These are phyloP conservation scores for Apistogramma diplotaenia DNA, from an alignment of 2,113 vertebrate species.

Conservation along the genomic window DNA sequence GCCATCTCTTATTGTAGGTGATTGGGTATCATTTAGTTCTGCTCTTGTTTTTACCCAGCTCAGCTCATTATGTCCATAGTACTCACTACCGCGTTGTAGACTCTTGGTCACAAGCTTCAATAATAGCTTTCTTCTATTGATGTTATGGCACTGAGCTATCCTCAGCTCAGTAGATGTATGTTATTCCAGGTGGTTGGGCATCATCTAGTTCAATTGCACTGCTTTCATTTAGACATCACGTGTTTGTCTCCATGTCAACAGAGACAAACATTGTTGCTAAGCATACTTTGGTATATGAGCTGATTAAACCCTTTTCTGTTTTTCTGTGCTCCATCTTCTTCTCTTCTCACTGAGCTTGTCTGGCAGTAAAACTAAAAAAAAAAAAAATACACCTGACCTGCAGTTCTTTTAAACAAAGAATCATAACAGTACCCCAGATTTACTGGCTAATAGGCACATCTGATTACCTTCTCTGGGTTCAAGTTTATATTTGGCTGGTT, in stretches of 20 bases:
- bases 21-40: neutral
- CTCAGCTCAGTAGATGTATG: neutral
- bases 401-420: neutral
- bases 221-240: neutral
- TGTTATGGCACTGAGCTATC: neutral
- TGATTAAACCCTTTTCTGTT: neutral
- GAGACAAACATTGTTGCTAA: slow-evolving; percentile 2
- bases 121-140: neutral
- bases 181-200: neutral
- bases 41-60: neutral
- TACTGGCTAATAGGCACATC: neutral
- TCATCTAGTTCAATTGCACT: neutral
- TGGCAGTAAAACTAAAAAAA: neutral
- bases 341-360: neutral
- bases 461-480: neutral
- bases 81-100: neutral
- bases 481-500: too few relatives aligned
- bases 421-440: neutral
- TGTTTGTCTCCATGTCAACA: slow-evolving; percentile 48
- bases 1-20: neutral
- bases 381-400: neutral
- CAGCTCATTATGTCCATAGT: neutral
- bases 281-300: neutral
- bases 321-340: neutral
- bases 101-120: neutral